These are phyloP conservation scores for Fragum sueziense DNA, from an alignment of 2,888 invertebrate genomes.

Conservation along the genomic window DNA sequence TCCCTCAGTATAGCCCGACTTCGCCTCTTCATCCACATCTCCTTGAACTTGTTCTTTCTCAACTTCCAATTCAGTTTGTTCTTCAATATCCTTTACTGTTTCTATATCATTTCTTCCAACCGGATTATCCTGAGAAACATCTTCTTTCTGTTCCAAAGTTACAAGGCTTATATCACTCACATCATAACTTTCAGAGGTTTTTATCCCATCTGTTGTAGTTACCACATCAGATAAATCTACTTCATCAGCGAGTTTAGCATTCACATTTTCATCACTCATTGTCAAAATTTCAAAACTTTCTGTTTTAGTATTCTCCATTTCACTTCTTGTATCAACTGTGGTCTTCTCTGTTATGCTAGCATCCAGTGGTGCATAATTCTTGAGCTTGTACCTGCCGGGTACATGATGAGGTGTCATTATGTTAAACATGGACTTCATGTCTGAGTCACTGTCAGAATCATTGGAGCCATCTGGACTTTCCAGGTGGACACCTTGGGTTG, in stretches of 20 bases:
- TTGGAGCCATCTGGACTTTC: background rate
- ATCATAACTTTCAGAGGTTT: background rate
- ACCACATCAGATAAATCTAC: background rate
- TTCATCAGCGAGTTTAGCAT: background rate
- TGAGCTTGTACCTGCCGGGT: background rate
- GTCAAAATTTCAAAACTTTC: background rate
- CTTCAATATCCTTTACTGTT: background rate
- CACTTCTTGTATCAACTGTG: background rate
- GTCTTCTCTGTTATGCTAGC: background rate
- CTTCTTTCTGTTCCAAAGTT: background rate
- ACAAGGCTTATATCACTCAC: background rate
- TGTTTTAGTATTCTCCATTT: background rate
- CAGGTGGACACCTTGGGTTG: background rate
- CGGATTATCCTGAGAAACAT: background rate
- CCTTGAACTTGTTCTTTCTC: too few relatives aligned
- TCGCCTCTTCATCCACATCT: too few relatives aligned
- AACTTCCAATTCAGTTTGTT: too few relatives aligned
- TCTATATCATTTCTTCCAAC: background rate
- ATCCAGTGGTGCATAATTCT: background rate
- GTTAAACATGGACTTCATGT: background rate
- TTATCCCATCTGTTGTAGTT: background rate
- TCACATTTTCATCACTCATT: background rate
- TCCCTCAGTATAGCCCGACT: too few relatives aligned
- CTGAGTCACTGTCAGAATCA: background rate
- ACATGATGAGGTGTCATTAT: slow-evolving; percentile 7